Evolutionary conservation across 2,888 invertebrate genomes (phyloP).

Genomic region (Cantharis rufa): DNA sequence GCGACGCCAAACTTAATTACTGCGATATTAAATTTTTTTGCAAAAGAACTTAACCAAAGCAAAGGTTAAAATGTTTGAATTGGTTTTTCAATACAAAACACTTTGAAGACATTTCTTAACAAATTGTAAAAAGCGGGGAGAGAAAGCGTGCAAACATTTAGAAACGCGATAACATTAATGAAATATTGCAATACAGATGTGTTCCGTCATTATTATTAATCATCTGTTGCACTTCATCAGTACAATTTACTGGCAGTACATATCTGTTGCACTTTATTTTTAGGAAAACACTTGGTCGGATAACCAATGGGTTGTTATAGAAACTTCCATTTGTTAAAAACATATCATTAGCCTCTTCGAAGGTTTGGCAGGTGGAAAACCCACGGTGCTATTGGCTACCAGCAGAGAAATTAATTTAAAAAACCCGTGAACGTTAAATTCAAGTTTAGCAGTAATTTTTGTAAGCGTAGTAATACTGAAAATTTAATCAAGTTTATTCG

Average conservation of each 20-base stretch:
- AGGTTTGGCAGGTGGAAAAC: not conserved
- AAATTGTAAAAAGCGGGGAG: not conserved
- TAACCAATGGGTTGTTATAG: not conserved
- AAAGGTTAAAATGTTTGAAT: not conserved
- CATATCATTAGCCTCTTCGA: too few species aligned
- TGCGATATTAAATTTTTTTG: not conserved
- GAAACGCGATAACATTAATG: too few species aligned
- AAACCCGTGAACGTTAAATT: not conserved
- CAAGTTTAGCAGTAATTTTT: not conserved
- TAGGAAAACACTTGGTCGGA: not conserved
- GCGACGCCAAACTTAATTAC: not conserved
- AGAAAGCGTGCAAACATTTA: too few species aligned
- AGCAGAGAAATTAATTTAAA: not conserved
- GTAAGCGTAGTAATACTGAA: not conserved
- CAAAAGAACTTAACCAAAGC: not conserved
- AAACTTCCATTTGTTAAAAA: not conserved
- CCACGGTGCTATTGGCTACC: not conserved
- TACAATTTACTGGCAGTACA: not conserved
- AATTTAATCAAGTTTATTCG: not conserved
- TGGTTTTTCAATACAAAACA: not conserved
- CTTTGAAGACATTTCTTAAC: not conserved
- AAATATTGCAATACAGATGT: not conserved
- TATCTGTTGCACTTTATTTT: too few species aligned
- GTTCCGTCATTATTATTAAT: not conserved
- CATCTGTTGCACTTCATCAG: not conserved